Base-by-base conservation (phyloP, 2,113 vertebrate genomes). In the Cottus gobio region DNA sequence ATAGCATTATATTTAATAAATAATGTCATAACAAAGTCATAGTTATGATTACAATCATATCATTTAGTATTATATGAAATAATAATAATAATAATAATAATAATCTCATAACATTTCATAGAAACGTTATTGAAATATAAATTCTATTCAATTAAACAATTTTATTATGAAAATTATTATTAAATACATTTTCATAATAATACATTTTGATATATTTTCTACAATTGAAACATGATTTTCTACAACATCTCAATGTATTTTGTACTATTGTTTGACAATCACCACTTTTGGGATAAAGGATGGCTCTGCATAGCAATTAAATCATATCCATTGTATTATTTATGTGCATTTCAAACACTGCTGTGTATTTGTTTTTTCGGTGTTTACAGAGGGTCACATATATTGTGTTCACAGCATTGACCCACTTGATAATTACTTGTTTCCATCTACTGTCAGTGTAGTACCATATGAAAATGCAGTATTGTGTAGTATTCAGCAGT, bases 401-500 rank as follows among this genome's bases (percentile, higher is more conserved):
- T 4, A 18, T 52, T 44, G 3, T 26, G 31, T 26, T n/a, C 30
- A 9, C 68, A 39, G 34, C 15, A 28, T 11, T 28, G 34, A 20
- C 0, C 54, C 26, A n/a, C 8, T n/a, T 57, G 2, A 66, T 30
- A 30, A 30, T 50, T 31, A 3, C 8, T 48, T 13, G 20, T 28
- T 31, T 50, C 26, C 11, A 50, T n/a, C 44, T 28, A 44, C 13
- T 34, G 12, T 24, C 34, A 9, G 34, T 10, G 39, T 56, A 36
- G n/a, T 13, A 56, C 3, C n/a, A 26, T 7, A 11, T 58, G 67
- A 24, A 65, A 39, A n/a, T n/a, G n/a, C n/a, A n/a, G n/a, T n/a
- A n/a, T n/a, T n/a, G n/a, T n/a, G n/a, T n/a, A n/a, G 9, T 10
- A 26, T 56, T 85, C 63, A 77, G 80, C 72, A 70, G 0, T 63